Conservation (phyloP, 2,797 vertebrate genomes). For the Rhyacichthys aspro region DNA sequence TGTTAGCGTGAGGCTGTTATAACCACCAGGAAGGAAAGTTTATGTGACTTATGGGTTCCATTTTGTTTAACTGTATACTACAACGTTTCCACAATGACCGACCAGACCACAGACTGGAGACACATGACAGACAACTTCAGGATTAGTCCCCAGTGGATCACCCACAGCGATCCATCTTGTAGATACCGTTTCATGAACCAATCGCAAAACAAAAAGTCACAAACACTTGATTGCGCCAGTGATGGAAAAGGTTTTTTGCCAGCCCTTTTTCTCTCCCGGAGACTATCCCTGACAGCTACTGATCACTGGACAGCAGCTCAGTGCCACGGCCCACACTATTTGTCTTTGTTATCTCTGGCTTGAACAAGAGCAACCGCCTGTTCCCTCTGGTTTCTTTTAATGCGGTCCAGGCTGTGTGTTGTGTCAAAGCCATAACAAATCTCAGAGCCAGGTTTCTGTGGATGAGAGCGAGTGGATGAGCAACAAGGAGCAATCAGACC, state of each 20-base stretch:
- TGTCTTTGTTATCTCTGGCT: constrained; percentile 62
- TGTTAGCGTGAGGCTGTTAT: no score
- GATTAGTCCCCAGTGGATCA: no score
- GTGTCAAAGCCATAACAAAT: neutral
- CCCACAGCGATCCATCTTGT: neutral
- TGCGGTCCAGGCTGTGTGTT: constrained; percentile 27
- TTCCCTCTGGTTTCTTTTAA: constrained; percentile 40
- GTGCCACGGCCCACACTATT: constrained; percentile 38
- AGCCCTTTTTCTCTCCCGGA: neutral
- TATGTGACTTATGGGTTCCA: no score
- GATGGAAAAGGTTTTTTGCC: constrained; percentile 43
- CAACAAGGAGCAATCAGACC: constrained; percentile 12
- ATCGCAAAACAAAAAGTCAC: neutral
- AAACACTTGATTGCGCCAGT: neutral
- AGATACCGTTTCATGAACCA: neutral
- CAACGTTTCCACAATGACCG: no score
- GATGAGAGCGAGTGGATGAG: constrained; percentile 13
- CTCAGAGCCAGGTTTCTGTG: neutral
- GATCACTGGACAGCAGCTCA: neutral
- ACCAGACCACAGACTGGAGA: no score
- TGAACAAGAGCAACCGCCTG: constrained; percentile 46
- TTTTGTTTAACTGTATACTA: no score
- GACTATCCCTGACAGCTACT: neutral
- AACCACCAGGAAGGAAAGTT: no score
- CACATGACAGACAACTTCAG: no score